Conservation (phyloP, 2,113 vertebrate species). For the Turdus rufiventris region DNA sequence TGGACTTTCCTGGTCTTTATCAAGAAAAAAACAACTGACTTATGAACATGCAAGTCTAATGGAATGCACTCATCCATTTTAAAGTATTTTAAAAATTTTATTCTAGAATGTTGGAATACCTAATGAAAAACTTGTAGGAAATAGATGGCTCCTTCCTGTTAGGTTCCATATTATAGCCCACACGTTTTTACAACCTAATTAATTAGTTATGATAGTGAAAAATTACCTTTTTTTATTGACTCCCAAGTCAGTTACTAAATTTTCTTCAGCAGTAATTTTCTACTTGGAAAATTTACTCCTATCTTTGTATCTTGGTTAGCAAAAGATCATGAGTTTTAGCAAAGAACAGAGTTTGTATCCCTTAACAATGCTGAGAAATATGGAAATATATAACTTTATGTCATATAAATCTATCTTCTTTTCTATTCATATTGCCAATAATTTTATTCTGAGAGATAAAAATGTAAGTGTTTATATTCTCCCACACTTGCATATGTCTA, state of each 20-base stretch:
- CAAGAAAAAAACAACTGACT: background rate
- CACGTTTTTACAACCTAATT: background rate
- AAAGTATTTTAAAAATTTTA: slow-evolving; percentile 7
- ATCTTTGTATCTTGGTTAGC: background rate
- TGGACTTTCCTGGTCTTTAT: background rate
- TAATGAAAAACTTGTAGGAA: slow-evolving; percentile 31
- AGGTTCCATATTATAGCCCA: background rate
- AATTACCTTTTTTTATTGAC: slow-evolving; percentile 26
- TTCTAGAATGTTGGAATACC: background rate
- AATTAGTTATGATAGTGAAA: slow-evolving; percentile 26
- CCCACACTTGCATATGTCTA: background rate
- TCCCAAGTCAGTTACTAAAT: slow-evolving; percentile 5
- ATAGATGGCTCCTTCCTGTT: background rate
- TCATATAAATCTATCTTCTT: background rate
- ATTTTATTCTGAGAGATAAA: background rate
- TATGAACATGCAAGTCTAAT: slow-evolving; percentile 2
- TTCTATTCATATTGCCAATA: background rate
- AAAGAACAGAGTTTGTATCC: background rate
- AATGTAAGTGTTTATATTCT: background rate
- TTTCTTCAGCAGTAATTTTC: slow-evolving; percentile 27
- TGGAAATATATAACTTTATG: background rate
- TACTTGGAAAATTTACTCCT: slow-evolving; percentile 6
- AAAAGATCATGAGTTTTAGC: slow-evolving; percentile 4
- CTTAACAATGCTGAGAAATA: background rate
- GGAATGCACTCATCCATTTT: slow-evolving; percentile 32